Conservation (phyloP, 2,797 vertebrate species). For the Halcyon smyrnensis region DNA sequence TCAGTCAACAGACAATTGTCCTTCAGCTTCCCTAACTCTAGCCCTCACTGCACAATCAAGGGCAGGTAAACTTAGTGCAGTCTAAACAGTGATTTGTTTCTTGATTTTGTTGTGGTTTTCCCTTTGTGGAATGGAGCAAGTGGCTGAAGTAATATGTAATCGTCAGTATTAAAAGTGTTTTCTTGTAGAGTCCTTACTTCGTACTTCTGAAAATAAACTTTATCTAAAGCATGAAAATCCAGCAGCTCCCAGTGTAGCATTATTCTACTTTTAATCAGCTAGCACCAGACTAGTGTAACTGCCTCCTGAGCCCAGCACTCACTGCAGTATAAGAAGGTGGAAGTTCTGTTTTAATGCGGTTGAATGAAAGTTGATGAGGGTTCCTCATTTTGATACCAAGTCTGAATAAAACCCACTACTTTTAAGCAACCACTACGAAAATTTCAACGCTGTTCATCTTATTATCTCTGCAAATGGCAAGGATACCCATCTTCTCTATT, state of each 20-base stretch:
- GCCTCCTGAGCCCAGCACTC: neutral
- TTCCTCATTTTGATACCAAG: neutral
- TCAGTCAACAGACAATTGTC: neutral
- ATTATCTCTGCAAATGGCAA: neutral
- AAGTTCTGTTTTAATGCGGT: neutral
- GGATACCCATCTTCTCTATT: neutral
- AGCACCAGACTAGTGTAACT: accelerated
- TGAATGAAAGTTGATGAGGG: neutral
- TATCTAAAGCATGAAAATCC: neutral
- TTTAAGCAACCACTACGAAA: neutral
- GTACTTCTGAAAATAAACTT: neutral
- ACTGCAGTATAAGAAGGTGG: neutral
- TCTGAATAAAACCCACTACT: neutral
- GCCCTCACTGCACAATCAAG: neutral
- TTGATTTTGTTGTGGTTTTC: neutral
- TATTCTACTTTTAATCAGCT: neutral
- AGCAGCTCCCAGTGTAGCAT: neutral
- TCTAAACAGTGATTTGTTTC: accelerated
- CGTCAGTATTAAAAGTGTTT: neutral
- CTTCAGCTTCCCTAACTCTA: neutral
- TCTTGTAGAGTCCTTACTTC: neutral
- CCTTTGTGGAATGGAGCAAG: neutral
- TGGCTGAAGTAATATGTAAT: accelerated
- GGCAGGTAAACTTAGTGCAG: neutral
- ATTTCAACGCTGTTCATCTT: neutral